These are phyloP conservation scores for Brachionus sp. DNA, from an alignment of 1,140 invertebrate species.

Conservation along the genomic window DNA sequence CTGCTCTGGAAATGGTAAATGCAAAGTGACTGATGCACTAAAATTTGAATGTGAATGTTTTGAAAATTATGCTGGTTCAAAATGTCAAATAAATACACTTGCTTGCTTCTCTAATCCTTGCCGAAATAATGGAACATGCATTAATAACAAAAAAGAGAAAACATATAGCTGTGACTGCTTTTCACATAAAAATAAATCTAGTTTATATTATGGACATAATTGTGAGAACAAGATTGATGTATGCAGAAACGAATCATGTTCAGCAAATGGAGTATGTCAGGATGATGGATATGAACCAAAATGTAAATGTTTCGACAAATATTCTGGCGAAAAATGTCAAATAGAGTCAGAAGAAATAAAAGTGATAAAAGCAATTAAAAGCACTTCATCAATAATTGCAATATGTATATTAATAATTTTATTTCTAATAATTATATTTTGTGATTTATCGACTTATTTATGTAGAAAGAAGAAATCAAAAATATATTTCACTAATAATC, in stretches of 20 bases:
- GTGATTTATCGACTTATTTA: too few species aligned
- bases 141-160: background rate
- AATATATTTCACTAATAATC: too few species aligned
- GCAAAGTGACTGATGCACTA: background rate
- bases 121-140: background rate
- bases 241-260: background rate
- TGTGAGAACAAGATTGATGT: background rate
- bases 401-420: background rate
- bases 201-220: background rate
- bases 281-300: background rate
- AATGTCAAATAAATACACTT: background rate
- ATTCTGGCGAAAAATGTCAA: background rate
- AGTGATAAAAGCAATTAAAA: background rate
- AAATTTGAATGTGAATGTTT: background rate
- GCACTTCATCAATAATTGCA: background rate
- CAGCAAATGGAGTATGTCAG: background rate
- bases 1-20: background rate
- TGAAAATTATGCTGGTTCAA: background rate
- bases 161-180: background rate
- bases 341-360: conserved; percentile 2
- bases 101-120: background rate
- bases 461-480: too few species aligned
- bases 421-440: too few species aligned
- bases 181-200: background rate
- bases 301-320: background rate